A percentile compares a stretch with the other conserved stretches of the same genome.
These are phyloP conservation scores for Oreohelix idahoensis DNA, from an alignment of 1,140 invertebrate species.

Conservation along the genomic window DNA sequence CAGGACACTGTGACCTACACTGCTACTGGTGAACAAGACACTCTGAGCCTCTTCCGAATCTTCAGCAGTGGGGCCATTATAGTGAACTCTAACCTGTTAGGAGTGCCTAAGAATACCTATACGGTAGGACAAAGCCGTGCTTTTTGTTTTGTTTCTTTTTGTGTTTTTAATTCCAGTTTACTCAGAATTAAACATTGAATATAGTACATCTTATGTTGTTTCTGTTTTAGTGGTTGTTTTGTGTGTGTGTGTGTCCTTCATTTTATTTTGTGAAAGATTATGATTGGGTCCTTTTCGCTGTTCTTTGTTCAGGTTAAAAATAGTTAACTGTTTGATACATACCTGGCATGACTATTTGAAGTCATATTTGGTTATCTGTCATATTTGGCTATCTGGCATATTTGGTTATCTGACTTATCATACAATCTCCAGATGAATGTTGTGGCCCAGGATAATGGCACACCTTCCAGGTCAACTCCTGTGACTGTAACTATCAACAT, in stretches of 20 bases:
- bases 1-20: constrained; percentile 33
- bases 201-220: too few relatives aligned
- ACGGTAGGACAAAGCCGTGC: background rate
- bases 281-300: too few relatives aligned
- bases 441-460: constrained; percentile 21
- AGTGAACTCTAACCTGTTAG: background rate
- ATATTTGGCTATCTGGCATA: too few relatives aligned
- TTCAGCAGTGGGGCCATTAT: background rate
- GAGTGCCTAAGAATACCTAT: constrained; percentile 25
- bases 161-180: too few relatives aligned
- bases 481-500: constrained; percentile 17
- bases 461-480: background rate
- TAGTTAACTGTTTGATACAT: too few relatives aligned
- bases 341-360: too few relatives aligned
- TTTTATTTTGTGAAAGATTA: too few relatives aligned
- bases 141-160: background rate
- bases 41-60: constrained; percentile 12
- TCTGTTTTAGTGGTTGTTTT: too few relatives aligned
- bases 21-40: constrained; percentile 12
- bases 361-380: too few relatives aligned
- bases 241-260: too few relatives aligned
- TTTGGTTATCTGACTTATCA: background rate
- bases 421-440: constrained; percentile 18
- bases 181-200: too few relatives aligned
- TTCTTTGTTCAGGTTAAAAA: too few relatives aligned